These are phyloP conservation scores for Drosophila sproati DNA, from an alignment of 1,140 invertebrate species.

Conservation along the genomic window DNA sequence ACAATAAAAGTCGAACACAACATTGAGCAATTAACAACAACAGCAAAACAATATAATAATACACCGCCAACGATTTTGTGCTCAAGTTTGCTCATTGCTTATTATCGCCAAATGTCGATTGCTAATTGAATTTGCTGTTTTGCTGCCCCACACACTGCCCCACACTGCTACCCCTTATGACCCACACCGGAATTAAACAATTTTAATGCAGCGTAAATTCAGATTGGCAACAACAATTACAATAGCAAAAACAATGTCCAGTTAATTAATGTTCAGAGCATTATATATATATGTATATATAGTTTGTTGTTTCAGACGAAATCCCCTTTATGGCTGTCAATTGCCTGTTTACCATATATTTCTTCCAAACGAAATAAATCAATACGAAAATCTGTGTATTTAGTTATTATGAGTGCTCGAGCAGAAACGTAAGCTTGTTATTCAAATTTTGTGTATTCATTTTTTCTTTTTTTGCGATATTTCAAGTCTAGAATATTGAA, in stretches of 20 bases:
- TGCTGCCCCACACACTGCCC: neutral
- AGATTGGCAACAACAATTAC: constrained; percentile 48
- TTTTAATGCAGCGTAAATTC: constrained; percentile 63
- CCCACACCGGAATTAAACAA: constrained; percentile 55
- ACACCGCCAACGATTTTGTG: constrained; percentile 39
- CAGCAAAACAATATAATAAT: constrained; percentile 39
- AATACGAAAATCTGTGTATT: constrained; percentile 15
- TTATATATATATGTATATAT: constrained; percentile 17
- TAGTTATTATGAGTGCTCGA: neutral
- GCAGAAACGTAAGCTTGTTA: neutral
- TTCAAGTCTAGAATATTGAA: too few species aligned
- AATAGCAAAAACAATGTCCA: constrained; percentile 57
- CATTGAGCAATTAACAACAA: constrained; percentile 71
- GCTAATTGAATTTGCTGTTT: constrained; percentile 71
- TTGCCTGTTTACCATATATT: neutral
- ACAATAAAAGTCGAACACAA: constrained; percentile 70
- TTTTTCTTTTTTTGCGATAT: neutral
- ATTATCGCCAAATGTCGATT: constrained; percentile 62
- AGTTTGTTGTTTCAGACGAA: constrained; percentile 33
- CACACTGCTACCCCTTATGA: neutral
- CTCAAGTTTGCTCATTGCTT: constrained; percentile 60
- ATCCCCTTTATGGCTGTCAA: neutral
- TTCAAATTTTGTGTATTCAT: constrained; percentile 15
- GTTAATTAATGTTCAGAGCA: constrained; percentile 59
- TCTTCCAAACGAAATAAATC: constrained; percentile 33